Percentiles rank a stretch among this genome's conserved stretches.
Conservation (phyloP, 2,888 invertebrate genomes). For the Artemia sp. region DNA sequence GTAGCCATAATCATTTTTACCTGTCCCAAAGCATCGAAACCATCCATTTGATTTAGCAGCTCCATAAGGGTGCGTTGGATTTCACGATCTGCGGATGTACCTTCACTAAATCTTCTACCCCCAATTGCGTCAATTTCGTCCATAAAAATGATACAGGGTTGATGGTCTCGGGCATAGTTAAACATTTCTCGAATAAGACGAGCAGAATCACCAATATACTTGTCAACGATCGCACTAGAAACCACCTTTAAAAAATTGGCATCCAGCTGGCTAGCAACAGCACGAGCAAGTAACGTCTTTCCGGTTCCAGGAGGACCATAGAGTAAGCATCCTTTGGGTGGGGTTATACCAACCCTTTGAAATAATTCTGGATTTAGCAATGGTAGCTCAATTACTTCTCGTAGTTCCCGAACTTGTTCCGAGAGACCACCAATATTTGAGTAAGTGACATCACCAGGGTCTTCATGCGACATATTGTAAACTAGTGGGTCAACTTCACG, state of each 20-base stretch:
- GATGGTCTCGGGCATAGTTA: slow-evolving; percentile 97
- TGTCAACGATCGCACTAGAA: slow-evolving; percentile 97
- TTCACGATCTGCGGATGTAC: slow-evolving; percentile 97
- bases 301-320: slow-evolving; percentile 99
- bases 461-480: slow-evolving; percentile 99
- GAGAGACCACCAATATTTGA: slow-evolving; percentile 89
- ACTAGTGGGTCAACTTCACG: slow-evolving; percentile 96
- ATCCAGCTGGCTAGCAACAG: slow-evolving; percentile 93
- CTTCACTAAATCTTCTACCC: slow-evolving; percentile 91
- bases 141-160: slow-evolving; percentile 99
- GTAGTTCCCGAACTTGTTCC: slow-evolving; percentile 89
- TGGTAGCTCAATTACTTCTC: slow-evolving; percentile 95
- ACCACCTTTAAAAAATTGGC: slow-evolving; percentile 97
- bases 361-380: slow-evolving; percentile 92
- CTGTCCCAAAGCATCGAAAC: slow-evolving; percentile 93
- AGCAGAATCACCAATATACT: slow-evolving; percentile 98
- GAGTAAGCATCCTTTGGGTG: slow-evolving; percentile 94
- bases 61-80: slow-evolving; percentile 99
- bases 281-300: slow-evolving; percentile 87
- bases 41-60: slow-evolving; percentile 96
- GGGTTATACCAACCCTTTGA: slow-evolving; percentile 90
- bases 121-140: slow-evolving; percentile 99
- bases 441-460: slow-evolving; percentile 91
- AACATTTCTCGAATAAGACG: slow-evolving; percentile 98
- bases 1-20: slow-evolving; percentile 55